Evolutionary conservation across 2,113 vertebrate genomes (phyloP).

Genomic region (Eurystomus gularis): DNA sequence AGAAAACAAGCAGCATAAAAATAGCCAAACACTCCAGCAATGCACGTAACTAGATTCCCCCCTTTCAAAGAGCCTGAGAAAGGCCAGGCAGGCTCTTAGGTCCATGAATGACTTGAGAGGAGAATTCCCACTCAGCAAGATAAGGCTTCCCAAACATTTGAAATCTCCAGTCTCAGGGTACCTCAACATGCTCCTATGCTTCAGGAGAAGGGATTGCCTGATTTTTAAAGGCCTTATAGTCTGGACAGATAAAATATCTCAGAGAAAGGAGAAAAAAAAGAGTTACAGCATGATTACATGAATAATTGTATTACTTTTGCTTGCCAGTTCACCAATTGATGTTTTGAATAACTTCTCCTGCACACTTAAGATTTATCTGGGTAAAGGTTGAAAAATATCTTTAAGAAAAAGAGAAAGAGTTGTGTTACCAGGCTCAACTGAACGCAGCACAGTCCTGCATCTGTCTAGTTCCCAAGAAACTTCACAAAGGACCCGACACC

Average conservation of each 20-base stretch:
- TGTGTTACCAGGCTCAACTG: background rate
- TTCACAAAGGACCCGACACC: background rate
- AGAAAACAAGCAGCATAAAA: background rate
- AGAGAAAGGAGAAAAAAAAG: background rate
- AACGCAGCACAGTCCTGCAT: background rate
- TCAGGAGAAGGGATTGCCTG: background rate
- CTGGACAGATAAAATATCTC: background rate
- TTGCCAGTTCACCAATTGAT: background rate
- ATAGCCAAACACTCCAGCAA: slow-evolving; percentile 54
- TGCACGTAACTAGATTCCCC: background rate
- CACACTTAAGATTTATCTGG: background rate
- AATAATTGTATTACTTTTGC: background rate
- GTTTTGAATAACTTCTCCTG: background rate
- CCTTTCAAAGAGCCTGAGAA: slow-evolving; percentile 28
- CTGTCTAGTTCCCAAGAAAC: background rate
- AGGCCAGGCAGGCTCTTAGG: background rate
- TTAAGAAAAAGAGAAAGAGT: background rate
- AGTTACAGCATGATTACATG: background rate
- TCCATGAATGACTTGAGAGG: background rate
- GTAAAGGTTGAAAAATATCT: background rate
- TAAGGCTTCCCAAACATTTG: background rate
- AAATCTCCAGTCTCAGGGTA: background rate
- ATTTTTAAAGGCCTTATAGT: background rate
- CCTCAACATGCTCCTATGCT: background rate
- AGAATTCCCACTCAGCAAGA: background rate